Conservation (phyloP, 2,797 vertebrate species). For the Chaenodraco wilsoni region DNA sequence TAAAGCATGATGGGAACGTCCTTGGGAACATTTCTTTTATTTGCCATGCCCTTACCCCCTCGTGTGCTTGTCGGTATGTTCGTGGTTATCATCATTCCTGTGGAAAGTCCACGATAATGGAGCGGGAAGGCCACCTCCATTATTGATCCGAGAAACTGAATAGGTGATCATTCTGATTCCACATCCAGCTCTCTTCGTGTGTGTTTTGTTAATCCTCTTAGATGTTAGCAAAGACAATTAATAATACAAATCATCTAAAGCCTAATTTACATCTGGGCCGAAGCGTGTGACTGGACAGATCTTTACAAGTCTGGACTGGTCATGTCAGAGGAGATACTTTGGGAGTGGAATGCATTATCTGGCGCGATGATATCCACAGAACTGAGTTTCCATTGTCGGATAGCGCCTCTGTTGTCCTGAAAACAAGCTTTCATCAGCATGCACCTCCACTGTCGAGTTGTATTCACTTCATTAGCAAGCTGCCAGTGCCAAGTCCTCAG, state of each 20-base stretch:
- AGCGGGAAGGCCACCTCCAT: conserved; percentile 53
- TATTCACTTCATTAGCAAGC: conserved; percentile 76
- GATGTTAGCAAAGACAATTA: not conserved
- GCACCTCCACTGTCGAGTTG: conserved; percentile 69
- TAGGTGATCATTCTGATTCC: conserved; percentile 46
- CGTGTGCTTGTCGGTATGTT: conserved; percentile 29
- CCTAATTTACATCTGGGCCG: no score
- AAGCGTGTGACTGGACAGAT: conserved; percentile 12
- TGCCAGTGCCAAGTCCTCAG: conserved; percentile 63
- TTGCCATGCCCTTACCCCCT: conserved; percentile 27
- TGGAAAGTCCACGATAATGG: conserved; percentile 57
- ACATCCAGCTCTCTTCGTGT: conserved; percentile 42
- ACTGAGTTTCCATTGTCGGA: conserved; percentile 47
- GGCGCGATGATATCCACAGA: conserved; percentile 44
- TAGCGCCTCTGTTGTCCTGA: conserved; percentile 44
- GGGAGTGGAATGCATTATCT: conserved; percentile 39
- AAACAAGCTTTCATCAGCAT: conserved; percentile 72
- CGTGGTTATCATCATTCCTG: conserved; percentile 43
- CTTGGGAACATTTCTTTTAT: conserved; percentile 16
- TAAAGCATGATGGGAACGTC: conserved; percentile 30
- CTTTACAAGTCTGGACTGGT: conserved; percentile 14
- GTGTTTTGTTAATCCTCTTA: conserved; percentile 38
- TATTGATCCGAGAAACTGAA: conserved; percentile 63
- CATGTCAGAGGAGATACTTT: conserved; percentile 11
- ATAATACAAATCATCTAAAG: no score